phyloP scores from a whole-genome alignment of 2,888 invertebrate genomes.

The Diachrysia chrysitis region DNA sequence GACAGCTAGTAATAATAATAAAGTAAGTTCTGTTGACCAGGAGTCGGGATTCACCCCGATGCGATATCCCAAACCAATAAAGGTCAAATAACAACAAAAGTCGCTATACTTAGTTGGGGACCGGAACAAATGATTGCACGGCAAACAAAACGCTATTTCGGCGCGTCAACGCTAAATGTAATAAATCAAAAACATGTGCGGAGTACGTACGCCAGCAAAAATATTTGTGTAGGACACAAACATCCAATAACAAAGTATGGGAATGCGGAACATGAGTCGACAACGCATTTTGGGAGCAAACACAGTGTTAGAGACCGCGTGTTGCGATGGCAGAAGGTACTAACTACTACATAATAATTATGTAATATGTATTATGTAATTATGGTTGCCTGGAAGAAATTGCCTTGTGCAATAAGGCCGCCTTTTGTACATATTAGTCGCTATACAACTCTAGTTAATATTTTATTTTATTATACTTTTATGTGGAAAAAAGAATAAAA shows the following conservation, averaged over 20 bases:
- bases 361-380: too few relatives aligned
- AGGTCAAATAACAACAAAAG: conserved; percentile 29
- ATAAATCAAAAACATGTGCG: conserved; percentile 49
- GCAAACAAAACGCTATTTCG: conserved; percentile 33
- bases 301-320: conserved; percentile 23
- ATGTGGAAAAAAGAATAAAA: too few relatives aligned
- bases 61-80: conserved; percentile 27
- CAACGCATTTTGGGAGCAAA: conserved; percentile 42
- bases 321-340: background rate
- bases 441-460: too few relatives aligned
- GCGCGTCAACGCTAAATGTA: conserved; percentile 31
- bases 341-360: background rate
- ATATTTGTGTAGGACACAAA: conserved; percentile 54
- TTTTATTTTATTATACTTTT: too few relatives aligned
- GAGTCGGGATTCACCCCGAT: background rate
- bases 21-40: conserved; percentile 13
- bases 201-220: conserved; percentile 38
- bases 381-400: too few relatives aligned
- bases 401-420: too few relatives aligned
- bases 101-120: conserved; percentile 16
- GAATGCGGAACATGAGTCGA: conserved; percentile 60
- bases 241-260: conserved; percentile 51
- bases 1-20: too few relatives aligned
- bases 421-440: too few relatives aligned
- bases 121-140: conserved; percentile 20